Conservation (phyloP, 37 sponge, comb jelly and placozoan genomes). For the Hormiphora californensis region DNA sequence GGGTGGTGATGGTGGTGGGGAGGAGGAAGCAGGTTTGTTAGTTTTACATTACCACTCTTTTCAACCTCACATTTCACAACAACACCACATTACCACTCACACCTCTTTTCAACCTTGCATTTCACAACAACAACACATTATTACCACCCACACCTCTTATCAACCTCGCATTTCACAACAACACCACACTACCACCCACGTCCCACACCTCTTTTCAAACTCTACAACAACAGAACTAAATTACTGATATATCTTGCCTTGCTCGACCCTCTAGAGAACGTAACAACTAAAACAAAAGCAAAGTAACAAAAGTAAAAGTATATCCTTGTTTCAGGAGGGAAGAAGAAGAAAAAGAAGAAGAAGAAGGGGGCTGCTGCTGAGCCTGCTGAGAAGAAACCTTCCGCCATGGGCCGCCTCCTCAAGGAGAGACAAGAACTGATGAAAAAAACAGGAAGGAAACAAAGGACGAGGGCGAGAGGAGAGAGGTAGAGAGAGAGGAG, state of each 20-base stretch:
- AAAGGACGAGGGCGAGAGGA: neutral
- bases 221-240: too few relatives aligned
- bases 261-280: too few relatives aligned
- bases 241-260: too few relatives aligned
- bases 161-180: slow-evolving; percentile 1
- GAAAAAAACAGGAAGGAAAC: neutral
- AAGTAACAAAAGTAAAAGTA: too few relatives aligned
- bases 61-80: neutral
- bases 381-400: neutral
- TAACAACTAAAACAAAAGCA: too few relatives aligned
- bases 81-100: neutral
- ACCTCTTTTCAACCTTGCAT: too few relatives aligned
- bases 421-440: neutral
- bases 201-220: too few relatives aligned
- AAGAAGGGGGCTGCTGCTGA: neutral
- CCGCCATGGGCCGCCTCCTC: neutral
- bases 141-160: neutral
- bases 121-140: neutral
- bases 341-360: slow-evolving; percentile 58
- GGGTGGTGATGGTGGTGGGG: neutral
- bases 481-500: neutral
- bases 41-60: neutral
- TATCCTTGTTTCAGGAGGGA: too few relatives aligned
- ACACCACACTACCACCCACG: neutral
- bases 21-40: slow-evolving; percentile 51